Base-by-base conservation (phyloP, 2,888 invertebrate species). In the Oscheius onirici region DNA sequence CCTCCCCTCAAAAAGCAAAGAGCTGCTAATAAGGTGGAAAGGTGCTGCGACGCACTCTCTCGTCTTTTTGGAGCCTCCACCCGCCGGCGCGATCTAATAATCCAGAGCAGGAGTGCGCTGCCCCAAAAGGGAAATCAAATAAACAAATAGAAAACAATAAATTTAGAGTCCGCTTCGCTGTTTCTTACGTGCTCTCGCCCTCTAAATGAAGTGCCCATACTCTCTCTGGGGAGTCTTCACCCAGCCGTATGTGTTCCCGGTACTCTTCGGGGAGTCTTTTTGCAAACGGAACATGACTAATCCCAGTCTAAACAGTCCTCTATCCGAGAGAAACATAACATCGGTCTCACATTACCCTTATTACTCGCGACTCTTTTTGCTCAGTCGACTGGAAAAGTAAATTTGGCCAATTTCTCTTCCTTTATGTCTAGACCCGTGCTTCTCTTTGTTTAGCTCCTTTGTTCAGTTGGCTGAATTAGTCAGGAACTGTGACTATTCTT, bases 71-170 rank as follows among this genome's bases (percentile, higher is more conserved):
- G 34, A 34, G 34, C 34, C 34, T 34, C 34, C 34, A 34, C 34
- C n/a, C 41, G 17, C 24, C 44, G 17, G 41, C 60, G 49, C 46
- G 63, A 49, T 49, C 63, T 63, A 63, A 63, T 63, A 63, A 63
- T 63, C 63, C 49, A 46, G n/a, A 40, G 60, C 46, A 43, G 49
- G 34, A 28, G 24, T 13, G n/a, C 63, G 26, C 63, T 34, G 34
- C 34, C 34, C 34, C 34, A 3, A 34, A 8, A 34, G 8, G 63
- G 63, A 63, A 63, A 63, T 63, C 63, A 63, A 63, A 63, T 63
- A 63, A 49, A 63, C 63, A 63, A 63, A 63, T 46, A 63, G 63
- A 63, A 63, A 63, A 63, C 63, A 63, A 63, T 63, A 63, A 63
- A 63, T 63, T 63, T 22, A 26, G n/a, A n/a, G n/a, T n/a, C n/a